A percentile compares a stretch with the other conserved stretches of the same genome.
phyloP scores from a whole-genome alignment of 2,888 invertebrate species.

The Ernsta delagoae region DNA sequence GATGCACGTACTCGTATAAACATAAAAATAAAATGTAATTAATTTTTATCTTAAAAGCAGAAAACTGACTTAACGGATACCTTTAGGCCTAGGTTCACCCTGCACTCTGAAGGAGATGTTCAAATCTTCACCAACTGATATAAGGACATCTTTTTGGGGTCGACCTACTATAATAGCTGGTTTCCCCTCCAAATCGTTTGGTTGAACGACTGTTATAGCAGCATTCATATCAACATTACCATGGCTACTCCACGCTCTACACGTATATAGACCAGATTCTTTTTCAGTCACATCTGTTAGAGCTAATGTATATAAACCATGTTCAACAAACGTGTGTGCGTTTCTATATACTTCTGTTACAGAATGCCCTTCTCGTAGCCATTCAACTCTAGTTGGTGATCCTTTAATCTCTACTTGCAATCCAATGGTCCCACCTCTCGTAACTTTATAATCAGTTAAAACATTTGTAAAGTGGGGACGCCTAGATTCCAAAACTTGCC shows the following conservation, averaged over 20 bases:
- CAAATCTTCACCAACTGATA: conserved; percentile 92
- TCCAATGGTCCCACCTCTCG: conserved; percentile 91
- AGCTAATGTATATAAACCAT: conserved; percentile 89
- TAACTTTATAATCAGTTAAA: conserved; percentile 89
- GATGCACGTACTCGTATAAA: no score
- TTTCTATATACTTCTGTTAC: conserved; percentile 85
- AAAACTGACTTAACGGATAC: conserved; percentile 69
- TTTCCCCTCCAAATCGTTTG: conserved; percentile 86
- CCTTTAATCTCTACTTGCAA: conserved; percentile 92
- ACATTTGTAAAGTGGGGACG: conserved; percentile 89
- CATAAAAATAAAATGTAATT: neutral
- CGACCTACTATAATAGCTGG: conserved; percentile 92
- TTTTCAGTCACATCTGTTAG: conserved; percentile 89
- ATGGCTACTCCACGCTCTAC: conserved; percentile 89
- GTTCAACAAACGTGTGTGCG: conserved; percentile 87
- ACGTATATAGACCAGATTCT: conserved; percentile 91
- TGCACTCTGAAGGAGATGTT: conserved; percentile 92
- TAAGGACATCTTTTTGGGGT: conserved; percentile 90
- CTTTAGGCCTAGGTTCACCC: conserved; percentile 94
- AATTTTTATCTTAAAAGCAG: neutral
- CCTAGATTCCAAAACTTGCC: conserved; percentile 76
- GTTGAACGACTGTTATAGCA: conserved; percentile 88
- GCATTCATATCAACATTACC: conserved; percentile 90
- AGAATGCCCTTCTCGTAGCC: conserved; percentile 88
- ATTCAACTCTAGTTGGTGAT: conserved; percentile 89